Conservation (phyloP, 2,797 vertebrate genomes). For the Thaleichthys pacificus region DNA sequence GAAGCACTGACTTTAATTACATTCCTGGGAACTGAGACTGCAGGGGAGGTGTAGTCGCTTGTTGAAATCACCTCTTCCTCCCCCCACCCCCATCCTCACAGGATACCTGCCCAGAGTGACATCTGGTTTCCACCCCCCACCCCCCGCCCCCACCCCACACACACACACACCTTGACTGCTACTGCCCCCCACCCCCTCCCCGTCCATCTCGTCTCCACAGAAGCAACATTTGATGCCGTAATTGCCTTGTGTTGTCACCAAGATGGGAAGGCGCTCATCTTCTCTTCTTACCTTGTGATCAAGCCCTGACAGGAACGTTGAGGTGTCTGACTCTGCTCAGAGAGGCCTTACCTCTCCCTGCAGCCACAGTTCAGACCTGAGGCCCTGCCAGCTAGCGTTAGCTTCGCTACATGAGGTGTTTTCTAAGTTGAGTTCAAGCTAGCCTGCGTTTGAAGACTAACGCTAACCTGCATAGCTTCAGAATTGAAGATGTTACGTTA, state of each 20-base stretch:
- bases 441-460: too few relatives aligned
- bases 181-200: constrained; percentile 33
- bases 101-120: constrained; percentile 55
- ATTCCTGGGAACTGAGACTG: constrained; percentile 63
- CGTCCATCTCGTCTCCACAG: constrained; percentile 51
- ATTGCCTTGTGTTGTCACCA: constrained; percentile 53
- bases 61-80: constrained; percentile 64
- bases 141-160: constrained; percentile 21
- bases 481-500: too few relatives aligned
- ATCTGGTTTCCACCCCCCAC: constrained; percentile 62
- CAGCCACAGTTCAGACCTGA: constrained; percentile 33
- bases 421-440: too few relatives aligned
- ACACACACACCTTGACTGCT: neutral
- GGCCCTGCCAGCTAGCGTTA: constrained; percentile 27
- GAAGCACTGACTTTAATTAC: constrained; percentile 63
- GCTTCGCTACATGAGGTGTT: too few relatives aligned
- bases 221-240: constrained; percentile 69
- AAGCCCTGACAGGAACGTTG: constrained; percentile 64
- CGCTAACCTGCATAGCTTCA: too few relatives aligned
- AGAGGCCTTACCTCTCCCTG: constrained; percentile 36
- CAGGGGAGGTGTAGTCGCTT: constrained; percentile 51
- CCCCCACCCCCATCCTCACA: constrained; percentile 2
- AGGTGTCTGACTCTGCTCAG: constrained; percentile 58
- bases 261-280: constrained; percentile 52
- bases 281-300: constrained; percentile 48